phyloP scores from a whole-genome alignment of 2,113 vertebrate species.

The Physeter macrocephalus region DNA sequence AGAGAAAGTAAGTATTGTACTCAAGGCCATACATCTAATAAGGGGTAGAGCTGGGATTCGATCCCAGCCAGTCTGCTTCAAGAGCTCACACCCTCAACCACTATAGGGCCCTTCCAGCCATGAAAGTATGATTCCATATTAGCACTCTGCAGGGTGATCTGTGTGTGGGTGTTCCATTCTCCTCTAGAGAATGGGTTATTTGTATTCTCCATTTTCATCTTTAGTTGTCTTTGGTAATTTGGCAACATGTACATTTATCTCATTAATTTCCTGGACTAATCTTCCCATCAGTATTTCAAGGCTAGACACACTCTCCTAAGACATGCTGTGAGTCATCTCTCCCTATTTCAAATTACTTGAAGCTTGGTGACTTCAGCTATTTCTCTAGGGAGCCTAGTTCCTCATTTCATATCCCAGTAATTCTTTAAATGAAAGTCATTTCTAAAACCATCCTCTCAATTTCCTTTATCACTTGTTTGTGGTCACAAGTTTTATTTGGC shows the following conservation, averaged over 20 bases:
- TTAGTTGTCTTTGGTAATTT: conserved; percentile 23
- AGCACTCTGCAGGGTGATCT: neutral
- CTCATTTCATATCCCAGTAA: conserved; percentile 57
- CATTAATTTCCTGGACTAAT: conserved; percentile 47
- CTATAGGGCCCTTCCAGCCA: neutral
- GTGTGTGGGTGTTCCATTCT: neutral
- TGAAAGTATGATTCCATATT: neutral
- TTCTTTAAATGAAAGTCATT: conserved; percentile 58
- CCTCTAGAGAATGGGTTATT: neutral
- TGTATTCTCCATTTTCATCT: conserved; percentile 22
- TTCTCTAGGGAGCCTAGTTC: conserved; percentile 40
- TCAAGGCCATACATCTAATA: neutral
- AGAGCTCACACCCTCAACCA: neutral
- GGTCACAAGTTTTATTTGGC: conserved; percentile 21
- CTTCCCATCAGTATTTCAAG: conserved; percentile 42
- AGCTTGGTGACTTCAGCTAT: conserved; percentile 42
- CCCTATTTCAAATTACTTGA: conserved; percentile 38
- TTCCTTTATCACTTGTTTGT: conserved; percentile 37
- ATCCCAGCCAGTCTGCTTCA: neutral
- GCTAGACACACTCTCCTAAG: conserved; percentile 20
- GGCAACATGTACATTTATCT: conserved; percentile 32
- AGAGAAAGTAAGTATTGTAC: neutral
- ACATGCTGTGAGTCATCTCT: conserved; percentile 36
- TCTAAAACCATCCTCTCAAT: conserved; percentile 47
- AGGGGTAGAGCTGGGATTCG: neutral